phyloP scores from a whole-genome alignment of 1,140 invertebrate species.

The Caerostris darwini region DNA sequence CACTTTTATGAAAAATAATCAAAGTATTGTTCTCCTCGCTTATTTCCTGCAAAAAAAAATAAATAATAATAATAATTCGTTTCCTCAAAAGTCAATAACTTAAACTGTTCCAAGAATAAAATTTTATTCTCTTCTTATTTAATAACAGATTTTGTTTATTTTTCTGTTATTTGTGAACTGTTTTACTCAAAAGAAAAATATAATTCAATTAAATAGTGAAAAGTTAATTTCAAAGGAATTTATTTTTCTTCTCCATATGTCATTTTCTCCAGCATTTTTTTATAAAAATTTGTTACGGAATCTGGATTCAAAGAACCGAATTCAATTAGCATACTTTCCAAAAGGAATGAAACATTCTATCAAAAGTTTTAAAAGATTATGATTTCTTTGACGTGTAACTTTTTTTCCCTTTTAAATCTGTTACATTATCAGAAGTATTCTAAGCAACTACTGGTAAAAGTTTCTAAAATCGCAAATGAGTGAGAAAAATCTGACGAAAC shows the following conservation, averaged over 20 bases:
- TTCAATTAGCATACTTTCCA: neutral
- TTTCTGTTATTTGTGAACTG: neutral
- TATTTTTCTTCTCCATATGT: neutral
- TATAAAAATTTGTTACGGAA: neutral
- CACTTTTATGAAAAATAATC: neutral
- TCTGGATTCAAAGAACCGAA: neutral
- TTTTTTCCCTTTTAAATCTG: neutral
- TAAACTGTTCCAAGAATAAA: neutral
- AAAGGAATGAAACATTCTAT: neutral
- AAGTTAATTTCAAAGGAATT: conserved; percentile 3
- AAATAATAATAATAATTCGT: neutral
- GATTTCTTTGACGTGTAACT: neutral
- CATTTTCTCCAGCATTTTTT: neutral
- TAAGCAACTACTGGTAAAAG: no score
- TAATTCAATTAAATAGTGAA: conserved; percentile 48
- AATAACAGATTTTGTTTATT: neutral
- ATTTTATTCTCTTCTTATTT: neutral
- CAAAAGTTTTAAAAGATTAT: neutral
- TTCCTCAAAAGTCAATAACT: neutral
- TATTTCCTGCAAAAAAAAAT: neutral
- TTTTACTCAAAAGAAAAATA: neutral
- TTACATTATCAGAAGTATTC: no score
- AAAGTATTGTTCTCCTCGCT: no score
- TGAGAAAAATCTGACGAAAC: no score
- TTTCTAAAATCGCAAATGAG: no score